phyloP scores from a whole-genome alignment of 1,140 invertebrate genomes.

The Apis dorsata region DNA sequence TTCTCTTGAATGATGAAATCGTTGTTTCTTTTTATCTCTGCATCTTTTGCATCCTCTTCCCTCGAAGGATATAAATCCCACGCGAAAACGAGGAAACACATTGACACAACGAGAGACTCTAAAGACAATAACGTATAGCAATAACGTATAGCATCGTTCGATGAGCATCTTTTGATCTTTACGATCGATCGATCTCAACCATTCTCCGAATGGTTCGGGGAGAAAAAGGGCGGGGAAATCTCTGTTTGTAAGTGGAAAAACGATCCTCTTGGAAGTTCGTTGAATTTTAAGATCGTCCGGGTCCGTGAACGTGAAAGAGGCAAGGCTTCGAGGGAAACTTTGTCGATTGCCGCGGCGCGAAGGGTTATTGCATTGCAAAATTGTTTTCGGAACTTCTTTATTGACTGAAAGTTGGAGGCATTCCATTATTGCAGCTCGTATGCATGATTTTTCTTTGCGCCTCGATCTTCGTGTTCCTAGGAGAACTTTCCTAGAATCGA shows the following conservation, averaged over 20 bases:
- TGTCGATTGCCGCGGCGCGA: constrained; percentile 41
- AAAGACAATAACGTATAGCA: too few species aligned
- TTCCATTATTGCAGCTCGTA: constrained; percentile 42
- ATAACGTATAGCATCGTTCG: too few species aligned
- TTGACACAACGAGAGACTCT: background rate
- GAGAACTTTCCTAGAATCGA: background rate
- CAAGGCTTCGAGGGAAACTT: constrained; percentile 47
- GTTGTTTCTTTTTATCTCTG: background rate
- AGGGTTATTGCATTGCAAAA: constrained; percentile 65
- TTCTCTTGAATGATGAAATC: background rate
- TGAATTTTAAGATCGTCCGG: constrained; percentile 55
- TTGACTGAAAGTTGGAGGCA: constrained; percentile 40
- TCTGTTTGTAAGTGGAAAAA: constrained; percentile 36
- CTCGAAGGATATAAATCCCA: background rate
- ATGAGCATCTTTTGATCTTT: constrained; percentile 35
- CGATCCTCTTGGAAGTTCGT: constrained; percentile 44
- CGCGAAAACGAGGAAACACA: constrained; percentile 11
- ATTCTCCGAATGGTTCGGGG: background rate
- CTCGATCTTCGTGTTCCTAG: background rate
- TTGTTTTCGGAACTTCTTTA: constrained; percentile 47
- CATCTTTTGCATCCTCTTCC: background rate
- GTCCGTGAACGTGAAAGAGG: constrained; percentile 10
- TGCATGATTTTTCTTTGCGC: constrained; percentile 39
- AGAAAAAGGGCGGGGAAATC: constrained; percentile 6
- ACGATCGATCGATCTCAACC: constrained; percentile 11